Evolutionary conservation across 2,113 vertebrate species (phyloP).

Genomic region (Pseudorhombus dupliciocellatus): DNA sequence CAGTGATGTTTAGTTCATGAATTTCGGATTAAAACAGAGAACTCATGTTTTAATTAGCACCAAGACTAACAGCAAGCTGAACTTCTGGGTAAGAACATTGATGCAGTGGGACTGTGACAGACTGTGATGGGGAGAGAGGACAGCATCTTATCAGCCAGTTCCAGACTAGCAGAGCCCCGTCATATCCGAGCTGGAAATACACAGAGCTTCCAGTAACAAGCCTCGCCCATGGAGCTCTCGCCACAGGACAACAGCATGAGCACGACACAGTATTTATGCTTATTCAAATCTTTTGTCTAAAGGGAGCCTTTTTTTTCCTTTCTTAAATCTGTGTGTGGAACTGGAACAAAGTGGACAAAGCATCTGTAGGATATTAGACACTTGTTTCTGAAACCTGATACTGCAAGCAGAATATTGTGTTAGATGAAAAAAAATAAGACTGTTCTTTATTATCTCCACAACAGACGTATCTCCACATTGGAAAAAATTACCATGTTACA

Average conservation of each 20-base stretch:
- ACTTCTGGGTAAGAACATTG: constrained; percentile 17
- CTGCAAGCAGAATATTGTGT: neutral
- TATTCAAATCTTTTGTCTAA: constrained; percentile 33
- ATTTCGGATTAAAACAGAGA: neutral
- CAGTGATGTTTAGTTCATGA: neutral
- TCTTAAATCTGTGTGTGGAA: constrained; percentile 24
- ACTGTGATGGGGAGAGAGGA: constrained; percentile 81
- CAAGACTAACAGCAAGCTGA: neutral
- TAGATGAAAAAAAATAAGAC: neutral
- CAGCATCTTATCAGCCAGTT: constrained; percentile 92
- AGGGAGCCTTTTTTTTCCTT: neutral
- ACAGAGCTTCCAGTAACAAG: constrained; percentile 84
- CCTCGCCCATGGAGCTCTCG: constrained; percentile 83
- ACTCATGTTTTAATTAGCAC: neutral
- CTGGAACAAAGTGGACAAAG: constrained; percentile 29
- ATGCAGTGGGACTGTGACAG: constrained; percentile 76
- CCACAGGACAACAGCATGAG: constrained; percentile 59
- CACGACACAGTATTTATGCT: constrained; percentile 45
- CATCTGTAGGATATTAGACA: constrained; percentile 50
- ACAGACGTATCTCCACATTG: neutral
- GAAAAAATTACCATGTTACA: neutral
- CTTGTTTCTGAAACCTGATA: constrained; percentile 44
- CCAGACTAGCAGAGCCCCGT: constrained; percentile 87
- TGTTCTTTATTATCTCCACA: neutral
- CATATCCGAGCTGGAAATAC: constrained; percentile 87